phyloP scores from a whole-genome alignment of 2,797 vertebrate species.

The Peromyscus melanophrys region DNA sequence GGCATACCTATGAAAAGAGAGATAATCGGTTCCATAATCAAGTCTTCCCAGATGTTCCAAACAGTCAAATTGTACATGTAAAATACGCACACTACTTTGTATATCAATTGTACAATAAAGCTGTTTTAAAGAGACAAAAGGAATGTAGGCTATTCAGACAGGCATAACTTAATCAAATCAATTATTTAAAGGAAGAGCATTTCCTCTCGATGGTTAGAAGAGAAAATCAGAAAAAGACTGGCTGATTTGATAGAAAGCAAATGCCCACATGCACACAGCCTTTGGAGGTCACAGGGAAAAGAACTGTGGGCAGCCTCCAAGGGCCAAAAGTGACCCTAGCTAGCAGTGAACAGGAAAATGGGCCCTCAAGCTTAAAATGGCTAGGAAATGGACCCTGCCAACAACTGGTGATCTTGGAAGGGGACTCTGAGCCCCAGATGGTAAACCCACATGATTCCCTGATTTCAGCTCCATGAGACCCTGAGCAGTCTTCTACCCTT shows the following conservation, averaged over 20 bases:
- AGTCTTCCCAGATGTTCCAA: background rate
- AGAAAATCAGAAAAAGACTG: background rate
- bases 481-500: background rate
- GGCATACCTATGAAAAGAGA: background rate
- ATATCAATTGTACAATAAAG: background rate
- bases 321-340: background rate
- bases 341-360: background rate
- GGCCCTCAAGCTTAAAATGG: background rate
- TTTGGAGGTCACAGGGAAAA: background rate
- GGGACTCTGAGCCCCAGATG: background rate
- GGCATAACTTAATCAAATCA: background rate
- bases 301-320: background rate
- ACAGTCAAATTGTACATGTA: background rate
- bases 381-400: constrained; percentile 8
- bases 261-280: background rate
- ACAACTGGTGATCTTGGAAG: constrained; percentile 35
- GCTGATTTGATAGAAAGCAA: background rate
- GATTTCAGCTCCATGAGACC: constrained; percentile 7
- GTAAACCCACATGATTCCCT: background rate
- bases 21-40: background rate
- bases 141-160: background rate
- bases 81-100: background rate
- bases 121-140: background rate
- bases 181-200: background rate
- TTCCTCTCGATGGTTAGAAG: background rate